A percentile compares a stretch with the other conserved stretches of the same genome.
Evolutionary conservation across 2,888 invertebrate species (phyloP).

Genomic region (Agonopterix alstromeriana): DNA sequence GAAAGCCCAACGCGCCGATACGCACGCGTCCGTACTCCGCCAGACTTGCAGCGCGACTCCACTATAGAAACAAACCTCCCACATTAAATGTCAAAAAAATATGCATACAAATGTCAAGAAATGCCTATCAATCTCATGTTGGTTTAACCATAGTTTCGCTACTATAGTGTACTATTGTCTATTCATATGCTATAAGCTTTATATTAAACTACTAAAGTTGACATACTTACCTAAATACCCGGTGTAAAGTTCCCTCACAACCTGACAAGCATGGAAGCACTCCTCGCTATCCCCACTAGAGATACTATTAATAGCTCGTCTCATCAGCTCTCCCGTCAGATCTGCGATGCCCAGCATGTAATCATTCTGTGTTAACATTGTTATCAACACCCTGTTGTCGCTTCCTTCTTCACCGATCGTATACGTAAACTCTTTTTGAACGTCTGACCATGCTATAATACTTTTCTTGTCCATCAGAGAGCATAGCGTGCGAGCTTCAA

Average conservation of each 20-base stretch:
- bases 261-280: slow-evolving; percentile 83
- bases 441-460: slow-evolving; percentile 77
- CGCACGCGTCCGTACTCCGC: too few relatives aligned
- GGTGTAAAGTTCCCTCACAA: slow-evolving; percentile 81
- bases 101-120: too few relatives aligned
- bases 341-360: slow-evolving; percentile 89
- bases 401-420: slow-evolving; percentile 20
- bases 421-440: slow-evolving; percentile 75
- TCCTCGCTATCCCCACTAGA: slow-evolving; percentile 84
- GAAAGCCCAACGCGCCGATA: too few relatives aligned
- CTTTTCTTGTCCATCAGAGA: slow-evolving; percentile 79
- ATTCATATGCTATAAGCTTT: too few relatives aligned
- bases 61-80: too few relatives aligned
- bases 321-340: slow-evolving; percentile 93
- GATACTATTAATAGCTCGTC: slow-evolving; percentile 89
- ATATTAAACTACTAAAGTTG: slow-evolving; percentile 17
- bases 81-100: too few relatives aligned
- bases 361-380: slow-evolving; percentile 65
- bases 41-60: too few relatives aligned
- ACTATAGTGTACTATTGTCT: too few relatives aligned
- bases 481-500: slow-evolving; percentile 89
- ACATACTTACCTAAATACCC: slow-evolving; percentile 75
- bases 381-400: slow-evolving; percentile 31
- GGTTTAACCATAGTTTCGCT: too few relatives aligned
- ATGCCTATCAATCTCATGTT: too few relatives aligned